These are phyloP conservation scores for Caenorhabditis sp. DNA, from an alignment of 2,888 invertebrate genomes.

Conservation along the genomic window DNA sequence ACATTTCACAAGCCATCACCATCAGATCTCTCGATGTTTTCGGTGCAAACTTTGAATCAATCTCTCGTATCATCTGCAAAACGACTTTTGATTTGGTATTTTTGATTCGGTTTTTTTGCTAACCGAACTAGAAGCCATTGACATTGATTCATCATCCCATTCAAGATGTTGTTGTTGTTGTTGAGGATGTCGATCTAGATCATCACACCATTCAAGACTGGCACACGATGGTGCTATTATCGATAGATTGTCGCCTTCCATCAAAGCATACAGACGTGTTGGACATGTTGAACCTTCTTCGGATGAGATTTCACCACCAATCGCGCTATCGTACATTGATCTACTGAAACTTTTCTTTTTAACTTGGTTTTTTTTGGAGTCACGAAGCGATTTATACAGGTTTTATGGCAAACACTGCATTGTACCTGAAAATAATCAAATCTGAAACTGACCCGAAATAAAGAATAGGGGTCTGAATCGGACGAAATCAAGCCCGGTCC, in stretches of 20 bases:
- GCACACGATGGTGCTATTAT: constrained; percentile 47
- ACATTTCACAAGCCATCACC: constrained; percentile 54
- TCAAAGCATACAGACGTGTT: constrained; percentile 22
- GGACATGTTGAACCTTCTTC: constrained; percentile 49
- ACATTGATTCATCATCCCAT: constrained; percentile 29
- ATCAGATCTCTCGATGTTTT: constrained; percentile 50
- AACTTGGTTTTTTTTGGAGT: too few relatives aligned
- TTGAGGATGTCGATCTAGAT: constrained; percentile 17
- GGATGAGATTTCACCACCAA: constrained; percentile 54
- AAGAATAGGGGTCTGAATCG: too few relatives aligned
- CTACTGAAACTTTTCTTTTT: too few relatives aligned
- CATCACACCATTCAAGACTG: constrained; percentile 62
- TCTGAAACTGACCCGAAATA: too few relatives aligned
- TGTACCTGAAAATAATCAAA: too few relatives aligned
- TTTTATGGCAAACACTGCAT: too few relatives aligned
- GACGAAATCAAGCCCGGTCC: too few relatives aligned
- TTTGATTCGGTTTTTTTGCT: too few relatives aligned
- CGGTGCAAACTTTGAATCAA: constrained; percentile 21
- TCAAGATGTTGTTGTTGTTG: constrained; percentile 31
- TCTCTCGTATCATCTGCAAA: not conserved
- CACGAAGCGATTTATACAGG: too few relatives aligned
- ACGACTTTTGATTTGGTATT: too few relatives aligned
- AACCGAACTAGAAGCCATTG: constrained; percentile 16
- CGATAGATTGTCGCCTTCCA: constrained; percentile 35
- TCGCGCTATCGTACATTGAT: constrained; percentile 62